phyloP scores from a whole-genome alignment of 53 echinoderm and acorn worm species.

The Mesocentrotus franciscanus region DNA sequence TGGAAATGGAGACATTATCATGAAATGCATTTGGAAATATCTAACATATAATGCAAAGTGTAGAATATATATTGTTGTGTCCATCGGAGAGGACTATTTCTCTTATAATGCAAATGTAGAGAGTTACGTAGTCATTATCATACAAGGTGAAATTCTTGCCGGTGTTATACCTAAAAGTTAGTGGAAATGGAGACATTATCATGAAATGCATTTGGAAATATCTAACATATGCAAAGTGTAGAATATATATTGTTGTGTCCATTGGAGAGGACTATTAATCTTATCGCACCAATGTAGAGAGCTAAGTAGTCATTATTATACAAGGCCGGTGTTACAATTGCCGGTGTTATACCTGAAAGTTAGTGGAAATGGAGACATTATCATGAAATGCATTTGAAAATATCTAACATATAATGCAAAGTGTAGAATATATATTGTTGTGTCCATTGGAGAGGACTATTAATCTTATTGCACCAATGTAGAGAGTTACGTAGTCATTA shows the following conservation, averaged over 20 bases:
- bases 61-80: no score
- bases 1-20: background rate
- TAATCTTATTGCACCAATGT: slow-evolving; percentile 74
- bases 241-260: no score
- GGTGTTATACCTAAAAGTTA: slow-evolving; percentile 71
- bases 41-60: no score
- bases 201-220: background rate
- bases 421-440: no score
- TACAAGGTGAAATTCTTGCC: no score
- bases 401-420: no score
- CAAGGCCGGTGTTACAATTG: slow-evolving; percentile 74
- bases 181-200: background rate
- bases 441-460: slow-evolving; percentile 50
- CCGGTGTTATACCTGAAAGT: slow-evolving; percentile 82
- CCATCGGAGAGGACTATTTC: slow-evolving; percentile 56
- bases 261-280: no score
- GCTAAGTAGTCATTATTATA: slow-evolving; percentile 84
- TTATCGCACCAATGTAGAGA: slow-evolving; percentile 89
- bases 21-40: background rate
- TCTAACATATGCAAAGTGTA: no score
- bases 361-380: background rate
- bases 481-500: no score
- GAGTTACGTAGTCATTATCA: no score
- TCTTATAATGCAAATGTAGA: slow-evolving; percentile 76
- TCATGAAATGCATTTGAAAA: background rate